Percentiles rank a stretch among this genome's conserved stretches.
Conservation (phyloP, 2,113 vertebrate species). For the Gavialis gangeticus region DNA sequence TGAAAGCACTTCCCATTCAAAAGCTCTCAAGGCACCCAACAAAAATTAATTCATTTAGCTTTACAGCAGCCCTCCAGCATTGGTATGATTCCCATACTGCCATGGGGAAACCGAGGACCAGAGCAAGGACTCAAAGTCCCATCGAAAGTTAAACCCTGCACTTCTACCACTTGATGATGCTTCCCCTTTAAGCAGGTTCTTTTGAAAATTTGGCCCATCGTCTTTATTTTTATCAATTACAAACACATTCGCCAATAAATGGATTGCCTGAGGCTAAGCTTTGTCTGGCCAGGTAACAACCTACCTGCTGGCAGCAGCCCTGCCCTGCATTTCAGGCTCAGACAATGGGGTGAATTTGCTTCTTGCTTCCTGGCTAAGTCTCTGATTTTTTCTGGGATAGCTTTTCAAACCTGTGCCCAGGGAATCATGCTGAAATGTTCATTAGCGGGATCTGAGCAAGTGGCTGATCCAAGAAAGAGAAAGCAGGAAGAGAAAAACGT, state of each 20-base stretch:
- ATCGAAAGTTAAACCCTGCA: background rate
- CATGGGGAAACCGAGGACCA: background rate
- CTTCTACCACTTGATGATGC: background rate
- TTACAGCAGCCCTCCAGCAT: background rate
- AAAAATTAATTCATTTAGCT: background rate
- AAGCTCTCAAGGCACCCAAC: background rate
- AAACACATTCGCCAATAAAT: fast-evolving
- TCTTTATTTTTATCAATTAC: background rate
- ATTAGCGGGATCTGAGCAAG: fast-evolving
- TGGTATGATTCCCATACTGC: background rate
- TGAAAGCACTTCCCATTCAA: background rate
- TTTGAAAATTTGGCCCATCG: no score
- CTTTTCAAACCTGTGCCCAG: fast-evolving
- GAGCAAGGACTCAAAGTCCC: background rate
- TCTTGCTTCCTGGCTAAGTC: fast-evolving
- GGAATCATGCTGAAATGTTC: background rate
- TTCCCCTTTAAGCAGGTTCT: background rate
- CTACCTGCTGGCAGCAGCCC: fast-evolving
- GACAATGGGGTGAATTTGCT: background rate
- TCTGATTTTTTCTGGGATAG: background rate
- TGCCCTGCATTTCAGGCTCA: background rate
- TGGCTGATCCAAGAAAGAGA: background rate
- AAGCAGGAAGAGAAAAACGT: background rate
- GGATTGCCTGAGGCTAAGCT: fast-evolving
- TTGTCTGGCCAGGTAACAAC: background rate